Percentiles rank a stretch among this genome's conserved stretches.
These are phyloP conservation scores for Apogon hyalosoma DNA, from an alignment of 2,797 vertebrate genomes.

Conservation along the genomic window DNA sequence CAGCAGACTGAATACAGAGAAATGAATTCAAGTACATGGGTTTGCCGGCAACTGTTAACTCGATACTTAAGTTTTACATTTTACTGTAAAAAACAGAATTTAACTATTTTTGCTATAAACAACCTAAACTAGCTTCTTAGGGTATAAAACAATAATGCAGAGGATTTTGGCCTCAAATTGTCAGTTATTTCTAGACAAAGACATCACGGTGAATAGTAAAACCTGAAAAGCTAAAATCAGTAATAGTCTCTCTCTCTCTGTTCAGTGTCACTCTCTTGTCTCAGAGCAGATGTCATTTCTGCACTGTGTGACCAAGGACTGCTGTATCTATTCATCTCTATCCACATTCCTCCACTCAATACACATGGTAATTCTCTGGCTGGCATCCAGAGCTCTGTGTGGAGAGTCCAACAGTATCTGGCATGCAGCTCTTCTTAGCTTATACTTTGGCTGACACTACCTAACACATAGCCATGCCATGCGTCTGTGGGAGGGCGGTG, in stretches of 20 bases:
- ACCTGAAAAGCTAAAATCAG: conserved; percentile 5
- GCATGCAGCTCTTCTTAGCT: conserved; percentile 48
- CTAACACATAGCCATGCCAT: conserved; percentile 23
- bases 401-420: conserved; percentile 54
- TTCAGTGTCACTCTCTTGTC: conserved; percentile 36
- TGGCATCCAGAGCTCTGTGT: conserved; percentile 39
- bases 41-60: too few species aligned
- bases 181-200: conserved; percentile 26
- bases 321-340: conserved; percentile 57
- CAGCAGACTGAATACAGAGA: too few species aligned
- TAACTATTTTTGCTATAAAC: too few species aligned
- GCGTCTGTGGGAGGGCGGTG: conserved; percentile 12
- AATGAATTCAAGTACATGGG: too few species aligned
- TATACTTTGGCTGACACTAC: conserved; percentile 44
- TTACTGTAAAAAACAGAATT: too few species aligned
- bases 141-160: not conserved
- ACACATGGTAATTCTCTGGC: conserved; percentile 62
- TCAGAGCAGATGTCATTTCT: conserved; percentile 48
- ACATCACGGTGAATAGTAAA: conserved; percentile 28
- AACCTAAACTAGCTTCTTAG: too few species aligned
- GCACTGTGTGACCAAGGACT: conserved; percentile 43
- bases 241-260: conserved; percentile 3
- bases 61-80: too few species aligned
- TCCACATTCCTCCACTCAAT: conserved; percentile 38
- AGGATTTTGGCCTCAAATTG: not conserved